Evolutionary conservation across 2,797 vertebrate species (phyloP), one percentile per base, ranked within the genome.

Genomic region (Triplophysa yarkandensis): DNA sequence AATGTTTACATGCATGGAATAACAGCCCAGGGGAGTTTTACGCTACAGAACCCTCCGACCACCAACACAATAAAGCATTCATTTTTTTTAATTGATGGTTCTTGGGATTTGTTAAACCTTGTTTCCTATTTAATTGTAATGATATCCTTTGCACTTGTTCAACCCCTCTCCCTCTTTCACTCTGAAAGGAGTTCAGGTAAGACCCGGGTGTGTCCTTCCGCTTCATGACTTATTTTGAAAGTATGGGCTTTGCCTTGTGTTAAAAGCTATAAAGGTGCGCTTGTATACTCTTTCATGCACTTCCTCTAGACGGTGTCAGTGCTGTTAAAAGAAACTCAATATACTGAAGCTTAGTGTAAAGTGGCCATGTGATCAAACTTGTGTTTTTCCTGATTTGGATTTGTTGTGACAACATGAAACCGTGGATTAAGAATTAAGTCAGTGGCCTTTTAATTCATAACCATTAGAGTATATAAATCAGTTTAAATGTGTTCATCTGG

Each of bases 201-300:
- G 87, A 82, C 86, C 78, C 87, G 90, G 92, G 92, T 89, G 92
- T 86, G 88, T 85, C 90, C 88, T 92, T 92, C 91, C 90, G 90
- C 83, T 89, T 87, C 82, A 84, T 87, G 86, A 88, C 89, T 88
- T 83, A 88, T 89, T 92, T 86, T 88, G 74, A 78, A 89, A 90
- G 85, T 85, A 88, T 84, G 84, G 87, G 84, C 83, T 89, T 88
- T 86, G 85, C 88, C 92, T 93, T 93, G 89, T 92, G 83, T 79
- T 82, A 74, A 81, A 57, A 78, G 81, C 80, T 82, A 87, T 87
- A 90, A 92, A 91, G 83, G 85, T 86, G 39, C 77, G 83, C 60
- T 85, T 78, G 82, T 87, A 84, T 90, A 82, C 78, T 83, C 88
- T 90, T 91, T 89, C 88, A 90, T 66, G 78, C 72, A 81, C 85